phyloP scores from a whole-genome alignment of 2,888 invertebrate genomes.

The Neocrepidodera transversa region DNA sequence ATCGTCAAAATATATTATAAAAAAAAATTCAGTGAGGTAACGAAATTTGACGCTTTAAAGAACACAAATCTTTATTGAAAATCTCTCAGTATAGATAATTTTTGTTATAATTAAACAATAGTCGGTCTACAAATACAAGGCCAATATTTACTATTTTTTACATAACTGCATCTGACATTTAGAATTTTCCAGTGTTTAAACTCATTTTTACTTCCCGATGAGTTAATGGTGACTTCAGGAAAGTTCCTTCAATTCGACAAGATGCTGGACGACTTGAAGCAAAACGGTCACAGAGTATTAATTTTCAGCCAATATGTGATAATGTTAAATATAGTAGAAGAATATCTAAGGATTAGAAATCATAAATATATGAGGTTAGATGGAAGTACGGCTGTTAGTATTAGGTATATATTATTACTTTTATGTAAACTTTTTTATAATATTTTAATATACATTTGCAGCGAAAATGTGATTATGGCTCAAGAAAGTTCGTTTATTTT shows the following conservation, averaged over 20 bases:
- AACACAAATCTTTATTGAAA: too few relatives aligned
- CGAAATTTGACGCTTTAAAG: too few relatives aligned
- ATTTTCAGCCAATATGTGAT: constrained; percentile 97
- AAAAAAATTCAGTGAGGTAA: too few relatives aligned
- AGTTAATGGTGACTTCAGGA: constrained; percentile 81
- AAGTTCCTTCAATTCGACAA: constrained; percentile 84
- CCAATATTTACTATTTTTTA: too few relatives aligned
- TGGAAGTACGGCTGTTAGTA: constrained; percentile 86
- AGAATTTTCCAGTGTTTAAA: constrained; percentile 66
- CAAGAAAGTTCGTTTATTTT: too few relatives aligned
- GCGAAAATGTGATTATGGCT: too few relatives aligned
- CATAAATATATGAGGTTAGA: constrained; percentile 85
- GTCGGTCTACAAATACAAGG: too few relatives aligned
- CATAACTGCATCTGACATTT: too few relatives aligned
- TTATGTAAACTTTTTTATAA: neutral
- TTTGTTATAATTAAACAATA: too few relatives aligned
- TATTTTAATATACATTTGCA: neutral
- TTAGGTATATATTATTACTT: constrained; percentile 64
- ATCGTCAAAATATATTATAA: too few relatives aligned
- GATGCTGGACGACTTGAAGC: constrained; percentile 76
- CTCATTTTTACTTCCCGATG: constrained; percentile 69
- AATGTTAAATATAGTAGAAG: constrained; percentile 91
- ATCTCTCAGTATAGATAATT: too few relatives aligned
- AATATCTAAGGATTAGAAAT: constrained; percentile 78
- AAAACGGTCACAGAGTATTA: constrained; percentile 80